Base-by-base conservation (phyloP, 2,113 vertebrate species). In the human (Homo sapiens) region DNA sequence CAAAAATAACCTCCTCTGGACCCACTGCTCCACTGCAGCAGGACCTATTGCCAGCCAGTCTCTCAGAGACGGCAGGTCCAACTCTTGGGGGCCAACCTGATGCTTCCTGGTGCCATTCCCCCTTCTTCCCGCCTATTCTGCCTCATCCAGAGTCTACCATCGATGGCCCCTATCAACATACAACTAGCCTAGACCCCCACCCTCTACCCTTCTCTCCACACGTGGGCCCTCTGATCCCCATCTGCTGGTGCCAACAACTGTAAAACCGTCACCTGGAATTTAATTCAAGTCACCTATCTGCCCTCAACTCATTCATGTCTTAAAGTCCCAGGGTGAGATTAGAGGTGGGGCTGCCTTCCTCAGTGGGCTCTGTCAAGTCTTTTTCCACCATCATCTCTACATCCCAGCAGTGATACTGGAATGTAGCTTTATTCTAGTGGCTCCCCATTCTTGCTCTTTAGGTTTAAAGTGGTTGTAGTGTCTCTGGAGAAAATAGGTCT, bases 201-300 rank as follows among this genome's bases (percentile, higher is more conserved):
- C 18, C 40, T 38, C 75, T 5, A 66, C 12, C 11, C 83, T 45
- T 30, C 32, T 72, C 57, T 50, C 57, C 18, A 64, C 3, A 32
- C 10, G 2, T n/a, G 48, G 18, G 7, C n/a, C 25, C 20, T 7
- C 5, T 10, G 0, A 7, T 40, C 30, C 23, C 23, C 72, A 72
- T 64, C 20, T n/a, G 27, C 75, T 73, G 13, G 30, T 52, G 61
- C 84, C 84, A 40, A 75, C 17, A 30, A 38, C 17, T 16, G 23
- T 30, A 66, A 57, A 64, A 73, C 13, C 40, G 50, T n/a, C 68
- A 14, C 23, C 38, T 82, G 13, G 72, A 43, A 18, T 70, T 79
- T 22, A 78, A 38, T 40, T 40, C 68, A 87, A 70, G 73, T 6
- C n/a, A 7, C 30, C 55, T 38, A 32, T 32, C 38, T 66, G 45